Percentiles rank a stretch among this genome's conserved stretches.
Evolutionary conservation across 2,113 vertebrate species (phyloP).

Genomic region (Nyctibius bracteatus): DNA sequence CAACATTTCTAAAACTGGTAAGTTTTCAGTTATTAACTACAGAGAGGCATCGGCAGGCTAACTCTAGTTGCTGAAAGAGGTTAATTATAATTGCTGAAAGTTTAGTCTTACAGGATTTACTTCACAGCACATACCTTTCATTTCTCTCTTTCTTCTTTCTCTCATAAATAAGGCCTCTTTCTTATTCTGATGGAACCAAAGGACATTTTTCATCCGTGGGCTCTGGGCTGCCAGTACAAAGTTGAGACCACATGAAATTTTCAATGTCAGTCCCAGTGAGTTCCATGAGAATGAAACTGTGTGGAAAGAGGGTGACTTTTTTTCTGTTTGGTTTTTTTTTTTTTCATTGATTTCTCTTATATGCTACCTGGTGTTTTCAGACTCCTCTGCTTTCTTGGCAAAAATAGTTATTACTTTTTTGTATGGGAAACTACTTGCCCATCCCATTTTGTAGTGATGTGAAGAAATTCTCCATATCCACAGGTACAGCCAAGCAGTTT

Average conservation of each 20-base stretch:
- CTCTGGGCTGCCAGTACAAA: background rate
- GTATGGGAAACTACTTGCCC: background rate
- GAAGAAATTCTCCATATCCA: background rate
- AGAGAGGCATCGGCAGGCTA: background rate
- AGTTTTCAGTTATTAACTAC: background rate
- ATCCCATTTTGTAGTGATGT: background rate
- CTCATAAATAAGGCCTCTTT: background rate
- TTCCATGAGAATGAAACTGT: background rate
- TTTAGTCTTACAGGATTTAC: background rate
- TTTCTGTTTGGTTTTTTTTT: background rate
- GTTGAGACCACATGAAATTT: background rate
- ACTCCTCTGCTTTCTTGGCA: background rate
- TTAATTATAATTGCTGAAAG: background rate
- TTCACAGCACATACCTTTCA: background rate
- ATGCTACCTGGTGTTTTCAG: background rate
- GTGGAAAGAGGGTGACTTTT: background rate
- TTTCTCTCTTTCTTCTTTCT: background rate
- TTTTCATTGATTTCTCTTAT: background rate
- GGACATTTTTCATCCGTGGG: background rate
- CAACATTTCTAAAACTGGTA: constrained; percentile 80
- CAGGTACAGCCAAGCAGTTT: background rate
- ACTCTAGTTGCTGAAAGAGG: background rate
- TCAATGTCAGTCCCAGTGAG: background rate
- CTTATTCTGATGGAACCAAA: background rate
- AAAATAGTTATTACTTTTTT: background rate